Conservation (phyloP, 2,888 invertebrate genomes). For the Sepioteuthis lessoniana region DNA sequence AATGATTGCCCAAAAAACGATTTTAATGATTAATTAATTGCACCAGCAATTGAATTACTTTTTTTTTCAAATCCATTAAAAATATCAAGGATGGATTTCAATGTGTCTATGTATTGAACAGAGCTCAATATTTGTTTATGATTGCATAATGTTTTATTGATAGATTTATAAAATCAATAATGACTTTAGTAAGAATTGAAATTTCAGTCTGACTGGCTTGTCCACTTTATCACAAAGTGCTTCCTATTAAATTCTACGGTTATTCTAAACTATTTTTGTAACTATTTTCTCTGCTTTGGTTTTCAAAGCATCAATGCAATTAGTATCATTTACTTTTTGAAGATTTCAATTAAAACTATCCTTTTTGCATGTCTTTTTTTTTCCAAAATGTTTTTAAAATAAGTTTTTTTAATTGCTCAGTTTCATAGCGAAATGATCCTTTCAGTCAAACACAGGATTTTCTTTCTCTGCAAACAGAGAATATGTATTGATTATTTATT, state of each 20-base stretch:
- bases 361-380: not conserved
- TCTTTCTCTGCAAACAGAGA: not conserved
- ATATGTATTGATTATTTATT: conserved; percentile 34
- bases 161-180: conserved; percentile 36
- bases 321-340: conserved; percentile 34
- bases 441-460: not conserved
- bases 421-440: not conserved
- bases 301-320: conserved; percentile 13
- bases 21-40: conserved; percentile 25
- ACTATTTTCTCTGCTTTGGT: not conserved
- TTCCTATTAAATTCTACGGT: not conserved
- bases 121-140: not conserved
- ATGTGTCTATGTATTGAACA: not conserved
- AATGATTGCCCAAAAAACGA: not conserved
- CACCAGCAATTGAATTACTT: not conserved
- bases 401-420: not conserved
- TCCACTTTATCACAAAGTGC: not conserved
- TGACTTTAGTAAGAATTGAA: not conserved
- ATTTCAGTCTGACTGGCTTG: conserved; percentile 10
- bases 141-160: conserved; percentile 39
- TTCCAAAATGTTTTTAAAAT: not conserved
- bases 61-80: not conserved
- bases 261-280: not conserved
- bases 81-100: not conserved
- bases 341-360: not conserved